Evolutionary conservation across 2,113 vertebrate species (phyloP).

Genomic region (Isurus oxyrinchus): DNA sequence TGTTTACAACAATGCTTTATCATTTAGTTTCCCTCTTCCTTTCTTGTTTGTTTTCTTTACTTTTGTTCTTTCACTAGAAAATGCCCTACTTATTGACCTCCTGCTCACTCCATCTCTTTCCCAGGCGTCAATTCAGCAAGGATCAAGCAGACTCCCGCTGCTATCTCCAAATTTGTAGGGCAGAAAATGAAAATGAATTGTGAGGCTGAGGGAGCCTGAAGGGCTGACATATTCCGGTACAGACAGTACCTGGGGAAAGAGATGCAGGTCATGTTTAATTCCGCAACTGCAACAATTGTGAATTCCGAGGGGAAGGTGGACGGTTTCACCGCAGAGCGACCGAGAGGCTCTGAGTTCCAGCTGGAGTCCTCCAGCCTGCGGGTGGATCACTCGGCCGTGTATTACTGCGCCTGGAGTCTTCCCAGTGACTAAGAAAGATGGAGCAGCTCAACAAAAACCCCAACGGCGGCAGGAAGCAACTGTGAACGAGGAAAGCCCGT

Average conservation of each 20-base stretch:
- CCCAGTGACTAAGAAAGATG: background rate
- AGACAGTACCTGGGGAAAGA: background rate
- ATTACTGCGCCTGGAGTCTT: background rate
- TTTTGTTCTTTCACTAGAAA: background rate
- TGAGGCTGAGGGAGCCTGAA: background rate
- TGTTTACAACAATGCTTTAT: slow-evolving; percentile 32
- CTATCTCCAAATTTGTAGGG: background rate
- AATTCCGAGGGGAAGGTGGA: background rate
- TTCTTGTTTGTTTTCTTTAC: background rate
- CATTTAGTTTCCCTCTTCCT: slow-evolving; percentile 34
- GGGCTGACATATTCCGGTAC: background rate
- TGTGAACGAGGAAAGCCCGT: too few species aligned
- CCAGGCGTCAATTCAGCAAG: background rate
- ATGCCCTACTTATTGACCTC: background rate
- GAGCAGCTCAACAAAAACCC: background rate
- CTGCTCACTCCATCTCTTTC: background rate
- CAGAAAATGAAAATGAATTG: background rate
- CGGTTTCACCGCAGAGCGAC: background rate
- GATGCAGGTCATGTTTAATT: background rate
- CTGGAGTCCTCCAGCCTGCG: background rate
- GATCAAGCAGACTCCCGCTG: background rate
- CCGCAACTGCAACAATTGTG: background rate
- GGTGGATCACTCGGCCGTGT: background rate
- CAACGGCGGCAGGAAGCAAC: background rate
- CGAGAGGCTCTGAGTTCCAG: background rate